Conservation (phyloP, 2,113 vertebrate genomes). For the Burhinus bistriatus region DNA sequence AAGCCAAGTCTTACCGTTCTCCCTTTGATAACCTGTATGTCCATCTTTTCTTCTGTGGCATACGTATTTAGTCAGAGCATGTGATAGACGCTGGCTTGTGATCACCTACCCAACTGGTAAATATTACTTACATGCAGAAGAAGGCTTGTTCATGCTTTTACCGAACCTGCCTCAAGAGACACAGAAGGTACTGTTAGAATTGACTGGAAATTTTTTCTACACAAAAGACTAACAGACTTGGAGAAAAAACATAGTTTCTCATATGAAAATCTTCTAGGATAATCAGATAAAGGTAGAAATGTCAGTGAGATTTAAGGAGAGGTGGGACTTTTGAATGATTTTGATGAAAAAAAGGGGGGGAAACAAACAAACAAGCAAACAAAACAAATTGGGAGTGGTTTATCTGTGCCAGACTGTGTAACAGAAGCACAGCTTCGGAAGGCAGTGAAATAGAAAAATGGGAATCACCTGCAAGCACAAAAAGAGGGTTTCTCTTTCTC, state of each 20-base stretch:
- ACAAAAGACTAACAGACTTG: not conserved
- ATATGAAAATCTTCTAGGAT: not conserved
- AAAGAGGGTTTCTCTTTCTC: not conserved
- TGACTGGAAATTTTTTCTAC: not conserved
- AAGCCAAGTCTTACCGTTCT: not conserved
- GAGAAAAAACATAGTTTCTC: not conserved
- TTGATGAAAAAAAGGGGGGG: not conserved
- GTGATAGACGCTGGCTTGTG: not conserved
- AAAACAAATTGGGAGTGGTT: not conserved
- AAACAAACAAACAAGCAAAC: not conserved
- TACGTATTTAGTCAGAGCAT: not conserved
- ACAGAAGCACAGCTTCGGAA: not conserved
- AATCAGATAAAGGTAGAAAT: not conserved
- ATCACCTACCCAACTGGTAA: not conserved
- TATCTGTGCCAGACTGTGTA: not conserved
- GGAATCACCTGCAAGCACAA: not conserved
- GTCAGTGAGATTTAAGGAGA: not conserved
- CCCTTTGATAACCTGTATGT: not conserved
- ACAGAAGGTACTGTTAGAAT: not conserved
- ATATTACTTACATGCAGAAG: not conserved
- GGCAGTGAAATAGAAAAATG: not conserved
- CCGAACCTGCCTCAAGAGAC: not conserved
- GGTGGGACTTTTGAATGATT: not conserved
- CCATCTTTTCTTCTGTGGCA: too few species aligned
- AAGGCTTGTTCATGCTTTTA: not conserved